phyloP scores from a whole-genome alignment of 1,140 invertebrate species.

The Cylas formicarius region DNA sequence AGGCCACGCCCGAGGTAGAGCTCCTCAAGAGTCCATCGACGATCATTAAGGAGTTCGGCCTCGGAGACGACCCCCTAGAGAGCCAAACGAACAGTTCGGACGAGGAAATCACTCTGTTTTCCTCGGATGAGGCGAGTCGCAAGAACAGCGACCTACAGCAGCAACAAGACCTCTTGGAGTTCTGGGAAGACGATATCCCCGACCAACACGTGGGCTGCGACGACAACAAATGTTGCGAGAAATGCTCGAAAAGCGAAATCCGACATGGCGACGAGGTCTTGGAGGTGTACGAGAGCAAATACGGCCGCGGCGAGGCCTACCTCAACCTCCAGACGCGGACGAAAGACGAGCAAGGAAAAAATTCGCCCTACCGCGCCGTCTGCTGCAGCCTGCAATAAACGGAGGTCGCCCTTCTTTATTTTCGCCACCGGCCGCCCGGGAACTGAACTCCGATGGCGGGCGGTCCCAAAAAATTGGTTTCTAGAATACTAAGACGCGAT shows the following conservation, averaged over 20 bases:
- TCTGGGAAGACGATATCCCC: constrained; percentile 28
- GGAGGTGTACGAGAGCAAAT: constrained; percentile 37
- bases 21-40: constrained; percentile 37
- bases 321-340: constrained; percentile 30
- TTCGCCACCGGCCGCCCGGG: too few species aligned
- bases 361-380: constrained; percentile 32
- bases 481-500: too few species aligned
- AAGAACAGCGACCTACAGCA: constrained; percentile 6
- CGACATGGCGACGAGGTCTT: constrained; percentile 31
- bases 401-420: too few species aligned
- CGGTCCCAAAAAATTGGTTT: too few species aligned
- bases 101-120: constrained; percentile 25
- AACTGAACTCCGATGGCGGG: too few species aligned
- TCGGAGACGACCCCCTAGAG: constrained; percentile 11
- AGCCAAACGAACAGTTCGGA: constrained; percentile 8
- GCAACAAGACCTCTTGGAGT: constrained; percentile 29
- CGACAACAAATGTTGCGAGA: constrained; percentile 9
- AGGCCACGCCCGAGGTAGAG: constrained; percentile 38
- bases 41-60: constrained; percentile 31
- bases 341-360: constrained; percentile 25
- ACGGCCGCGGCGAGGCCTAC: constrained; percentile 36
- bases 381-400: constrained; percentile 40
- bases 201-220: constrained; percentile 4
- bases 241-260: constrained; percentile 11
- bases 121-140: constrained; percentile 6